Conservation (phyloP, 2,113 vertebrate genomes). For the Xerus inauris region DNA sequence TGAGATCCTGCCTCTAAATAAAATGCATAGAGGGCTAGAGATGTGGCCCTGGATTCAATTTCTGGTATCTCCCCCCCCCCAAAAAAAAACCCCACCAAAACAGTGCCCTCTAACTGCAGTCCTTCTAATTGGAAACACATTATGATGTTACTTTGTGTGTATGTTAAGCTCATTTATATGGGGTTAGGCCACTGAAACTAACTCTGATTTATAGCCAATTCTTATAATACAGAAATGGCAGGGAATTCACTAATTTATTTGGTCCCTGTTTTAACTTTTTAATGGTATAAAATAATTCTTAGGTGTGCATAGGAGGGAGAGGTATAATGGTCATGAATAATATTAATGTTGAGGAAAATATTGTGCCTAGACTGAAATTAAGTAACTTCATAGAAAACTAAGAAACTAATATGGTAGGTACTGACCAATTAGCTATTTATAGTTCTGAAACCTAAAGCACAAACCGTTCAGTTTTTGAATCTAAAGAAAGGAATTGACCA, state of each 20-base stretch:
- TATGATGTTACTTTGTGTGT: background rate
- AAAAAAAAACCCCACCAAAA: background rate
- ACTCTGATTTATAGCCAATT: background rate
- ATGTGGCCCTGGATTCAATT: too few relatives aligned
- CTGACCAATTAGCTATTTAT: background rate
- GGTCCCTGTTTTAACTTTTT: background rate
- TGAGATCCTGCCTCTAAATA: too few relatives aligned
- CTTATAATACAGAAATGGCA: background rate
- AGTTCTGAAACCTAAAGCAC: constrained; percentile 38
- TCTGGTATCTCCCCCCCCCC: too few relatives aligned
- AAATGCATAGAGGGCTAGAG: too few relatives aligned
- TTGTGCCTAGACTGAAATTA: background rate
- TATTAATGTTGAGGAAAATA: background rate
- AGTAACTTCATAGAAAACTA: background rate
- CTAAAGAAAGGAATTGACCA: constrained; percentile 17
- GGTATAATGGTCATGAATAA: background rate
- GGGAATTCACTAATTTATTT: background rate
- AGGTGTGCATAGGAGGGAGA: background rate
- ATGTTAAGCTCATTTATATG: background rate
- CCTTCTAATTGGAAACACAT: background rate
- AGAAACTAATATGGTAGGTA: background rate
- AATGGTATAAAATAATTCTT: constrained; percentile 19
- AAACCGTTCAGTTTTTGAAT: background rate
- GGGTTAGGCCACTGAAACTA: background rate
- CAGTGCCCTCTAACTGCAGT: background rate